Evolutionary conservation across 2,797 vertebrate genomes (phyloP), one percentile per base, ranked within the genome.

Genomic region (Leontocebus nigricollis): DNA sequence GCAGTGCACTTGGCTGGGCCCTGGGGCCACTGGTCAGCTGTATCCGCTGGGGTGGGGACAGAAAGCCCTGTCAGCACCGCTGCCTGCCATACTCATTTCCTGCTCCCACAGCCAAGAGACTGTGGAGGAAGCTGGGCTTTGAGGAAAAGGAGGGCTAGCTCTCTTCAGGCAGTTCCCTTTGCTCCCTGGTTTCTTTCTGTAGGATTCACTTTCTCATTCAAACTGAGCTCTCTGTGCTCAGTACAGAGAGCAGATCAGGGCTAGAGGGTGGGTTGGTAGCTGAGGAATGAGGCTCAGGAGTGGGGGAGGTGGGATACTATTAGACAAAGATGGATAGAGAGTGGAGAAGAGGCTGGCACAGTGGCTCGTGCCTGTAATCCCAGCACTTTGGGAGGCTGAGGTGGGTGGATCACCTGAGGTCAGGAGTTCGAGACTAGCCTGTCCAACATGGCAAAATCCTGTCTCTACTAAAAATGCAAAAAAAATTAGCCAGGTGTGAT

Each of bases 21-120:
- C 41, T 89, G 64, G 44, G 61, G 85, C 86, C 52, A 36, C 72
- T 0, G 2, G 89, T 96, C 94, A 93, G 93, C 89, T 96, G 95
- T 96, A 84, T 98, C 95, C 17, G 39, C 64, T 59, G 33, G 9
- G 84, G 67, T 27, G 39, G 80, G 70, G 83, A 90, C 84, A 92
- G 41, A 95, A 33, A 79, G 91, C 87, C 41, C 27, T 27, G 83
- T 97, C 97, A 96, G 96, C 80, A 33, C 36, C 30, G 55, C 67
- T 64, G 72, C 30, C 61, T 73, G 84, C 46, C 59, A 41, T 83
- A 30, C n/a, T n/a, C 36, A 24, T 90, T 97, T 97, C 95, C 97
- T 96, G 61, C 39, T 92, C 22, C 72, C 84, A 64, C 1, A n/a
- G 81, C 76, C 57, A 41, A 67, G 59, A 93, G 94, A 52, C 57